Evolutionary conservation across 2,888 invertebrate genomes (phyloP).

Genomic region (Bellardia bayeri): DNA sequence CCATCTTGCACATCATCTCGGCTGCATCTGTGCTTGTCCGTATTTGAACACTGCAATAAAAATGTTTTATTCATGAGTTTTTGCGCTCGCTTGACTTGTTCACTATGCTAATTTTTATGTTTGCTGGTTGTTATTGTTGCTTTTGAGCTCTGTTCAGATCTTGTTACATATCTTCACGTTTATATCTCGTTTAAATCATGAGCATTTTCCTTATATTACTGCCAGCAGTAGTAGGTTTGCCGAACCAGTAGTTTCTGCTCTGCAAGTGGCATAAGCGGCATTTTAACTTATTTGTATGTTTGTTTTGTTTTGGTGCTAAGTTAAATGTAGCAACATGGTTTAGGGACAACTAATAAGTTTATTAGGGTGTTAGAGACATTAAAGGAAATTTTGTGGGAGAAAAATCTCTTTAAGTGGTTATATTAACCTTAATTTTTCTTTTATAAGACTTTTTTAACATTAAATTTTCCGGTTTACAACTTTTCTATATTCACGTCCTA

Average conservation of each 20-base stretch:
- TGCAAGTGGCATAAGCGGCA: constrained; percentile 33
- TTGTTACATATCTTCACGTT: constrained; percentile 65
- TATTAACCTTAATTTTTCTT: too few species aligned
- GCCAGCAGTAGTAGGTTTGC: background rate
- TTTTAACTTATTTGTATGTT: constrained; percentile 1
- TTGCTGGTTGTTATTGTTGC: constrained; percentile 39
- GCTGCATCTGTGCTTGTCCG: constrained; percentile 40
- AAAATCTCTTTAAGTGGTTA: too few species aligned
- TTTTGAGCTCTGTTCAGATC: constrained; percentile 38
- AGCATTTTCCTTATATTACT: constrained; percentile 18
- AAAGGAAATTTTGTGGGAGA: background rate
- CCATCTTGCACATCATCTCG: constrained; percentile 14
- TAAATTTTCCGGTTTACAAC: too few species aligned
- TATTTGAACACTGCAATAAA: constrained; percentile 68
- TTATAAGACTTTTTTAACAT: too few species aligned
- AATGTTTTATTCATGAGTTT: constrained; percentile 72
- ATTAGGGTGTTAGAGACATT: background rate
- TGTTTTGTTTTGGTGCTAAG: background rate
- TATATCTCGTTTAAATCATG: constrained; percentile 62
- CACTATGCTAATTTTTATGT: constrained; percentile 68
- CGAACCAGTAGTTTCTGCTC: background rate
- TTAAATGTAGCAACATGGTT: background rate
- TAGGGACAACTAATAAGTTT: background rate
- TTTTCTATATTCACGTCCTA: too few species aligned
- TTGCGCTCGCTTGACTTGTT: constrained; percentile 68